A percentile compares a stretch with the other conserved stretches of the same genome.
Evolutionary conservation across 2,113 vertebrate genomes (phyloP).

Genomic region (Sphaerodactylus townsendi): DNA sequence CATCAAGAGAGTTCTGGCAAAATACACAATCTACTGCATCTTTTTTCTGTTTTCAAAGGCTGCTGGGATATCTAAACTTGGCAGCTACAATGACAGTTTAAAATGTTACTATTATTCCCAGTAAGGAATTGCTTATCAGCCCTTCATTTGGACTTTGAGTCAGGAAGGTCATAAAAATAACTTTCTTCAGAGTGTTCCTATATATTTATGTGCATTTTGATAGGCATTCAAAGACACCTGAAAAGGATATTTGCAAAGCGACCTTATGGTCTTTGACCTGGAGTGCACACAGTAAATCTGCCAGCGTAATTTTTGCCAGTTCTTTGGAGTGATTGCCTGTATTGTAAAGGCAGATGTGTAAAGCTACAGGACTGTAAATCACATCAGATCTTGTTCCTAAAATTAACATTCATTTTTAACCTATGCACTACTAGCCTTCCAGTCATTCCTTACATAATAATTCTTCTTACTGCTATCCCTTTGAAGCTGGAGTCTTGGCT

Average conservation of each 20-base stretch:
- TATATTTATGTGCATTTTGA: constrained; percentile 67
- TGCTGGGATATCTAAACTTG: neutral
- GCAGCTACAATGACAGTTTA: constrained; percentile 7
- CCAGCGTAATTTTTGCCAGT: constrained; percentile 58
- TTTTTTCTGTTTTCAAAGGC: neutral
- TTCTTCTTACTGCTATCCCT: constrained; percentile 39
- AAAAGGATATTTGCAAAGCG: constrained; percentile 74
- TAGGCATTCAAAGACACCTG: constrained; percentile 68
- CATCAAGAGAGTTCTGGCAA: neutral
- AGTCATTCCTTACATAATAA: constrained; percentile 39
- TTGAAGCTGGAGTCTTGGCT: neutral
- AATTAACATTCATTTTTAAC: constrained; percentile 35
- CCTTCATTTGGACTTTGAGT: constrained; percentile 60
- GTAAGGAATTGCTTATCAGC: constrained; percentile 59
- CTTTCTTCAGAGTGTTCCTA: constrained; percentile 57
- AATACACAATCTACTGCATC: constrained; percentile 20
- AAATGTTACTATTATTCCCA: constrained; percentile 20
- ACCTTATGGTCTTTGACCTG: constrained; percentile 67
- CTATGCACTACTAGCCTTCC: constrained; percentile 36
- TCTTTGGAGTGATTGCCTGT: constrained; percentile 61
- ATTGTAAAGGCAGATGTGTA: constrained; percentile 64
- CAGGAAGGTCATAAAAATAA: constrained; percentile 62
- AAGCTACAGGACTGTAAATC: constrained; percentile 54
- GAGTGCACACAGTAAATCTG: constrained; percentile 69
- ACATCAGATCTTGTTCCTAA: constrained; percentile 40